A percentile compares a stretch with the other conserved stretches of the same genome.
Evolutionary conservation across 2,797 vertebrate genomes (phyloP).

Genomic region (Naso thynnoides): DNA sequence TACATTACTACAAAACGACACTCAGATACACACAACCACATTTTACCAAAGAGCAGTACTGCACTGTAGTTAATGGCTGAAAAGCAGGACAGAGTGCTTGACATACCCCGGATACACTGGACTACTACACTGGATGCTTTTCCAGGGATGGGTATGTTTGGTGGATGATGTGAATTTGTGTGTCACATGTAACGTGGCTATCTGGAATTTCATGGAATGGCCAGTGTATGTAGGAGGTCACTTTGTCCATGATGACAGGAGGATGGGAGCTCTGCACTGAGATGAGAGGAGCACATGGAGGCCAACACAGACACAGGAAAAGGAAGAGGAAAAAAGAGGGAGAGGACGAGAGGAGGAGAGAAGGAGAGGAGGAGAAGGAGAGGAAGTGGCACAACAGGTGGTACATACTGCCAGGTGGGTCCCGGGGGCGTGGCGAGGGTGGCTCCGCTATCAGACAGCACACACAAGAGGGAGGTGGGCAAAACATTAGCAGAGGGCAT

Average conservation of each 20-base stretch:
- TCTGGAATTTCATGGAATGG: conserved; percentile 29
- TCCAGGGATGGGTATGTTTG: conserved; percentile 32
- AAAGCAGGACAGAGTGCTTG: conserved; percentile 50
- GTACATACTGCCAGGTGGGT: conserved; percentile 95
- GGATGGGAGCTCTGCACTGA: conserved; percentile 48
- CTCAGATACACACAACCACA: conserved; percentile 52
- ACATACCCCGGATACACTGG: conserved; percentile 35
- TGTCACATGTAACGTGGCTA: conserved; percentile 17
- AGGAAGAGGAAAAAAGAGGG: conserved; percentile 33
- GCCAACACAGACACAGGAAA: conserved; percentile 62
- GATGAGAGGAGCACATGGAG: conserved; percentile 70
- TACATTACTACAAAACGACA: conserved; percentile 38
- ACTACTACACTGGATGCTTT: conserved; percentile 10
- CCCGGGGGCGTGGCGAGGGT: conserved; percentile 89
- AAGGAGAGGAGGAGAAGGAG: conserved; percentile 25
- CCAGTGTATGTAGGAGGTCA: conserved; percentile 37
- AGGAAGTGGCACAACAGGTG: conserved; percentile 80
- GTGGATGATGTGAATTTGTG: conserved; percentile 16
- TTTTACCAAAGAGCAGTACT: conserved; percentile 38
- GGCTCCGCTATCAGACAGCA: conserved; percentile 91
- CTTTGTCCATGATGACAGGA: conserved; percentile 46
- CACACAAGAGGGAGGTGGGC: conserved; percentile 89
- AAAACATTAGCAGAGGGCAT: conserved; percentile 86
- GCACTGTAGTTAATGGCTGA: conserved; percentile 34
- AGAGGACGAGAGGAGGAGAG: conserved; percentile 29